Evolutionary conservation across 1,140 invertebrate species (phyloP).

Genomic region (Phortica variegata): DNA sequence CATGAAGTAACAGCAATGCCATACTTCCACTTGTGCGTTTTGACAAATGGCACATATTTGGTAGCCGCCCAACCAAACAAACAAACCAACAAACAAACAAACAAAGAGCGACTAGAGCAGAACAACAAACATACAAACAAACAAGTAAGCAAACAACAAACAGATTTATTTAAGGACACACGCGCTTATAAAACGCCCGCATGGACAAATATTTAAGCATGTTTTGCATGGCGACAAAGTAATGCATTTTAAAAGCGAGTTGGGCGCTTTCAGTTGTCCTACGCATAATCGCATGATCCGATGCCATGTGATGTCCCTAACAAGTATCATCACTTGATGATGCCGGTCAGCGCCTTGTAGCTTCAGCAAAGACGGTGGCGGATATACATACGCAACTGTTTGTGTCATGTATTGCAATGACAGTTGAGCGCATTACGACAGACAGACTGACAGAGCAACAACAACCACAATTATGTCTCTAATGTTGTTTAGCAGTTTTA

Average conservation of each 20-base stretch:
- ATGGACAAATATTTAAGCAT: no score
- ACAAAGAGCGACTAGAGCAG: constrained; percentile 37
- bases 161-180: neutral
- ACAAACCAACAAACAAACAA: constrained; percentile 14
- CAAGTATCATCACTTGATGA: constrained; percentile 29
- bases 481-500: constrained; percentile 22
- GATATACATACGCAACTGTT: constrained; percentile 44
- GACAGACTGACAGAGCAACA: constrained; percentile 29
- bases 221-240: no score
- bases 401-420: constrained; percentile 42
- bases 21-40: constrained; percentile 23
- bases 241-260: no score
- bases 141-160: constrained; percentile 5
- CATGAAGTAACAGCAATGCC: neutral
- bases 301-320: constrained; percentile 22
- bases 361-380: constrained; percentile 1
- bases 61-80: constrained; percentile 23
- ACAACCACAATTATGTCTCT: constrained; percentile 9
- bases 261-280: no score
- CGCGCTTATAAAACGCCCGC: no score
- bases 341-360: constrained; percentile 15
- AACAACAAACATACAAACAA: constrained; percentile 27
- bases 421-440: constrained; percentile 42
- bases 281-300: constrained; percentile 46
- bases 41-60: constrained; percentile 42